Conservation (phyloP, 2,888 invertebrate species). For the Drosophila colorata region DNA sequence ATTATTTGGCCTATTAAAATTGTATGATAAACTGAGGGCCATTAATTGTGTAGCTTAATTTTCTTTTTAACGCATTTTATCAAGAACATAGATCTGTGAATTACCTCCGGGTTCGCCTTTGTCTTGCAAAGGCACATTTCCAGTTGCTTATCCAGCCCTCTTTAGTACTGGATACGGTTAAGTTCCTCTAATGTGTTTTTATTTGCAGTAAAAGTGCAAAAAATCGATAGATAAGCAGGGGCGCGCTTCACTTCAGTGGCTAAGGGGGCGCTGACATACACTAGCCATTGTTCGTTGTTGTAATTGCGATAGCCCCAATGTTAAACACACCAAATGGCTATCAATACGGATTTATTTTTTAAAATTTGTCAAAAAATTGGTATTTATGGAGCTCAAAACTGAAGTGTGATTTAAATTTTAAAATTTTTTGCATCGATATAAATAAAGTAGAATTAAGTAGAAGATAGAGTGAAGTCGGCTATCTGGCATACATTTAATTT, state of each 20-base stretch:
- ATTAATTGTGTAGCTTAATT: conserved; percentile 82
- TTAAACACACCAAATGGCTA: not conserved
- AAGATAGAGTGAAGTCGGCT: conserved; percentile 31
- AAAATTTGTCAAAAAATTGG: too few relatives aligned
- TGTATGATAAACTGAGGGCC: conserved; percentile 77
- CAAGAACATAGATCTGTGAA: too few relatives aligned
- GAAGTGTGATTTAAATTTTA: too few relatives aligned
- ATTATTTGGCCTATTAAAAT: conserved; percentile 81
- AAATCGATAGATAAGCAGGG: conserved; percentile 63
- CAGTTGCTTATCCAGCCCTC: conserved; percentile 32
- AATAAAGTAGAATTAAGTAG: not conserved
- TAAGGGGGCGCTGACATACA: conserved; percentile 32
- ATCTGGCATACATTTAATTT: conserved; percentile 71
- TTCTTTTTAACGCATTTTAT: conserved; percentile 81
- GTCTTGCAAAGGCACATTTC: conserved; percentile 28
- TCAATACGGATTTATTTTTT: too few relatives aligned
- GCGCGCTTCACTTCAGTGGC: conserved; percentile 28
- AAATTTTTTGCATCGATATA: too few relatives aligned
- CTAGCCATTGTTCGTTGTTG: conserved; percentile 36
- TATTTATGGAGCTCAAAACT: too few relatives aligned
- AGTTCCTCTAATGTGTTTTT: conserved; percentile 71
- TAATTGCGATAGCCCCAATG: conserved; percentile 44
- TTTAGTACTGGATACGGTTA: conserved; percentile 41
- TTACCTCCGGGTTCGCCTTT: too few relatives aligned
- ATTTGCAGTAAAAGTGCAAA: conserved; percentile 60